Conservation (phyloP, 2,888 invertebrate genomes). For the Strigamia maritima region DNA sequence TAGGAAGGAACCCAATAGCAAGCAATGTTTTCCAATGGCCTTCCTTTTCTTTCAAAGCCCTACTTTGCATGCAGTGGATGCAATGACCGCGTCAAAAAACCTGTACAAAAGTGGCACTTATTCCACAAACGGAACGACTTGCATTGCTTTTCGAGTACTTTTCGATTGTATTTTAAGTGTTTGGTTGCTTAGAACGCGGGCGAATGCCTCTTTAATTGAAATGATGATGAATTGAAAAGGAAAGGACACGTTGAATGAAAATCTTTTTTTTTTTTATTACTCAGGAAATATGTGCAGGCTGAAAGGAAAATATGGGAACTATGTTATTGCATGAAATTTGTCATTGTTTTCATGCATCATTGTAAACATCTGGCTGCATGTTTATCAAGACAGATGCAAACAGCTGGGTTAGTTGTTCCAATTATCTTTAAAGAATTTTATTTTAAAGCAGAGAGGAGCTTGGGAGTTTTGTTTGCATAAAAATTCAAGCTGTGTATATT, state of each 20-base stretch:
- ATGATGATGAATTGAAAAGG: background rate
- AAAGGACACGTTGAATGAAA: background rate
- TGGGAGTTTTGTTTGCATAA: background rate
- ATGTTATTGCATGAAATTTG: background rate
- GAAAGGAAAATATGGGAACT: background rate
- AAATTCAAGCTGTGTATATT: background rate
- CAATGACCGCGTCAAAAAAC: background rate
- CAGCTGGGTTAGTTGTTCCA: background rate
- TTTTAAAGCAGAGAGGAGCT: background rate
- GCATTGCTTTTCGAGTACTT: background rate
- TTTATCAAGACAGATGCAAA: background rate
- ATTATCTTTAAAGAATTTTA: background rate
- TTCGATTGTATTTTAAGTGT: background rate
- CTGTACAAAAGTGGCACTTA: background rate
- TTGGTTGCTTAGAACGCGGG: background rate
- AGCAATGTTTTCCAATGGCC: background rate
- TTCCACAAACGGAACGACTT: background rate
- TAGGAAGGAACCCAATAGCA: background rate
- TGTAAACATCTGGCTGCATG: background rate
- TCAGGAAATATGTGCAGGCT: background rate
- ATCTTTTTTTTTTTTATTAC: background rate
- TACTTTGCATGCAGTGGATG: background rate
- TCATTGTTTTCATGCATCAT: background rate
- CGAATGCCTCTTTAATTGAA: background rate
- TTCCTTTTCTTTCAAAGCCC: background rate